These are phyloP conservation scores for Bhutanitis thaidina DNA, from an alignment of 2,888 invertebrate species.

Conservation along the genomic window DNA sequence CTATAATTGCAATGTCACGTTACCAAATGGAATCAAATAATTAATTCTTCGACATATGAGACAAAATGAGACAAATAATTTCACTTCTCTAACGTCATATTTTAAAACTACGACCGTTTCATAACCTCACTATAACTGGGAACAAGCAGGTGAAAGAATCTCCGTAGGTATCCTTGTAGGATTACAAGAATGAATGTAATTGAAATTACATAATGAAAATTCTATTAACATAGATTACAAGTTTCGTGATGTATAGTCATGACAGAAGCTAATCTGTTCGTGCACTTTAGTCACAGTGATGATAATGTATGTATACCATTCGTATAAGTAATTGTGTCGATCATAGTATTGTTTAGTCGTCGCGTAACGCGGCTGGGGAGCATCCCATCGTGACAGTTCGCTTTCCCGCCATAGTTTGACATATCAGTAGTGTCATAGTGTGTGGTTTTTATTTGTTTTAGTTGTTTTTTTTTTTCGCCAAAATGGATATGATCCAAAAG, in stretches of 20 bases:
- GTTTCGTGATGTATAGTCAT: neutral
- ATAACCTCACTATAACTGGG: no score
- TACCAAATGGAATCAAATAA: no score
- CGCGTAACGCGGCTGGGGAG: constrained; percentile 24
- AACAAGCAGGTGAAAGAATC: no score
- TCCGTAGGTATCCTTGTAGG: no score
- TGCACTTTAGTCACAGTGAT: constrained; percentile 2
- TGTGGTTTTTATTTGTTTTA: constrained; percentile 10
- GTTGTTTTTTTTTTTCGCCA: constrained; percentile 11
- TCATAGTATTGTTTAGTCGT: constrained; percentile 7
- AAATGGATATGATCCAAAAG: constrained; percentile 23
- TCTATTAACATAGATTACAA: neutral
- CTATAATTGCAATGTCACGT: no score
- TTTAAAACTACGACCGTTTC: no score
- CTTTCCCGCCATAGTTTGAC: constrained; percentile 32
- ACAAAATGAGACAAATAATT: no score
- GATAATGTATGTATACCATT: constrained; percentile 13
- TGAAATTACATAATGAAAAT: neutral
- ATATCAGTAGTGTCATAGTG: constrained; percentile 27
- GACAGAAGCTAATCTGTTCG: constrained; percentile 10
- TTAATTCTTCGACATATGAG: no score
- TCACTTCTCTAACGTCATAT: no score
- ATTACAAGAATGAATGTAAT: no score
- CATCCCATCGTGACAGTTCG: constrained; percentile 20
- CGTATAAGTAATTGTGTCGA: constrained; percentile 17